phyloP scores from a whole-genome alignment of 2,888 invertebrate genomes.

The Cremastinae sp. region DNA sequence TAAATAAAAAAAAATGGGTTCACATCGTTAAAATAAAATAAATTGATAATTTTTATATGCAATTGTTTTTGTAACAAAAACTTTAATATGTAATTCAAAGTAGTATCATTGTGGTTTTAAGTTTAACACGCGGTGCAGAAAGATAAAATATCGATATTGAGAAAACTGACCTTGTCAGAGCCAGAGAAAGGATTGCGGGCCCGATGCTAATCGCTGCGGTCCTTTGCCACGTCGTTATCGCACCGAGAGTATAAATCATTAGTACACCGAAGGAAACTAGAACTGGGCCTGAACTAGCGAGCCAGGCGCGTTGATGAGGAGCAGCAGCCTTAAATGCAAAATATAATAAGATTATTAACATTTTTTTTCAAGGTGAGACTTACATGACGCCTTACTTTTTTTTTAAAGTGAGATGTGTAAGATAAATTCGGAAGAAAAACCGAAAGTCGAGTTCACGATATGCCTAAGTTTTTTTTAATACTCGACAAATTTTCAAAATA shows the following conservation, averaged over 20 bases:
- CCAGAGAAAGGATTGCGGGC: constrained; percentile 75
- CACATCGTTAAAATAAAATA: constrained; percentile 3
- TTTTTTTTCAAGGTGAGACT: too few relatives aligned
- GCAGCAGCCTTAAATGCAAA: constrained; percentile 83
- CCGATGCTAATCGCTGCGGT: constrained; percentile 85
- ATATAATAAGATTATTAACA: neutral
- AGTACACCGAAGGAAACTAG: constrained; percentile 88
- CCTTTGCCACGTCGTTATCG: constrained; percentile 85
- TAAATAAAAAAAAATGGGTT: neutral
- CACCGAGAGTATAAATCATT: constrained; percentile 86
- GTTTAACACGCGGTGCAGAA: too few relatives aligned
- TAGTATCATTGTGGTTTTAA: too few relatives aligned
- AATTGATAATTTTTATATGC: too few relatives aligned
- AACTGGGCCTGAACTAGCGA: constrained; percentile 87
- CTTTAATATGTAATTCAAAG: too few relatives aligned
- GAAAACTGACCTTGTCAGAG: constrained; percentile 70
- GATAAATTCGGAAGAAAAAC: too few relatives aligned
- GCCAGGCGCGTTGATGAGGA: constrained; percentile 85
- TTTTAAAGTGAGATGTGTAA: too few relatives aligned
- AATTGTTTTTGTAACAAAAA: too few relatives aligned
- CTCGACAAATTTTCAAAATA: too few relatives aligned
- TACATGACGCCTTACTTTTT: neutral
- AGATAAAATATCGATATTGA: constrained; percentile 55
- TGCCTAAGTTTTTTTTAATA: too few relatives aligned
- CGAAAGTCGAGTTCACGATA: too few relatives aligned